Evolutionary conservation across 1,140 invertebrate genomes (phyloP), one percentile per base, ranked within the genome.

Genomic region (Archivesica marissinica): DNA sequence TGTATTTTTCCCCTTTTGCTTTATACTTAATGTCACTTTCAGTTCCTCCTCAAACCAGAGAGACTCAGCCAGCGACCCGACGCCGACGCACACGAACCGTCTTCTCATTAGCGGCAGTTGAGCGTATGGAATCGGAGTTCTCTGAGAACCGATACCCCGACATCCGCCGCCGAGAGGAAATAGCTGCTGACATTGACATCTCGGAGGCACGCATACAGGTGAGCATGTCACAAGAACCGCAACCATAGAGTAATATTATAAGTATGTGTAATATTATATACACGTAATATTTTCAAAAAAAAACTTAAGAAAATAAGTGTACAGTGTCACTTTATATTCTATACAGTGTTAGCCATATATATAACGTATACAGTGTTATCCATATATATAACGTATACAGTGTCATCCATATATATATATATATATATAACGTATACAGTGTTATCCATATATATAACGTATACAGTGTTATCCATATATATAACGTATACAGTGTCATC

Each of bases 191-290:
- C 4, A 78, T 78, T 28, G 76, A 59, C 0, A 39, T 64, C 6
- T 30, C 76, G 7, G 76, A 78, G 56, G 54, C 76, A 25, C 30
- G 76, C 6, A 41, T 78, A 4, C 76, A 78, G 54, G 76, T 78
- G 39, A 50, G 68, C 13, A 52, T n/a, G n/a, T n/a, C n/a, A n/a
- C n/a, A n/a, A n/a, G n/a, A 15, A 52, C 47, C 13, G 13, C 13
- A n/a, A 15, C 13, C 47, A 52, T 15, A 15, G 13, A 15, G 13
- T 13, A 52, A 52, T 15, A 52, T 15, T 15, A 52, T 52, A 52
- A 15, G 47, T 52, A 15, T 13, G n/a, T 52, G 47, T 52, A 15
- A 15, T 52, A 15, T 52, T 52, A 13, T n/a, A 15, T 52, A 15
- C 47, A 15, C 13, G n/a, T 52, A n/a, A 52, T 52, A n/a, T 13